Evolutionary conservation across 1,140 invertebrate genomes (phyloP).

Genomic region (Limonius californicus): DNA sequence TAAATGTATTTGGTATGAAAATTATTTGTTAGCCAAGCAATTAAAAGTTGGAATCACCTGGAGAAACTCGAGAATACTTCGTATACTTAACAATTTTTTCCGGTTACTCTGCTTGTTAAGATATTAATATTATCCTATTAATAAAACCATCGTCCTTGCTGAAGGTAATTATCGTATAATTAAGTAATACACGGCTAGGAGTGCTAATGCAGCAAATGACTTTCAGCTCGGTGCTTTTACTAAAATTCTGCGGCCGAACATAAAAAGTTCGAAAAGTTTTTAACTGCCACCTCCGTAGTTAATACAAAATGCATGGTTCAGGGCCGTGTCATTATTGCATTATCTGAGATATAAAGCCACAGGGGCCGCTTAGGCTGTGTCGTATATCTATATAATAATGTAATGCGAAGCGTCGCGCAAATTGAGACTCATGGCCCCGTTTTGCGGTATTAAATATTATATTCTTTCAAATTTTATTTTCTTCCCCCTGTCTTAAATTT

Average conservation of each 20-base stretch:
- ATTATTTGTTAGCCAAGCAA: no score
- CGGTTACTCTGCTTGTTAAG: no score
- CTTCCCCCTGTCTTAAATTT: background rate
- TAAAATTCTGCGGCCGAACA: background rate
- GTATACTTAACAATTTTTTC: no score
- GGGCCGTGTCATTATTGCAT: constrained; percentile 12
- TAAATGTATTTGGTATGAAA: no score
- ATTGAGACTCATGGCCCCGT: constrained; percentile 13
- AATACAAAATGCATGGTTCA: constrained; percentile 9
- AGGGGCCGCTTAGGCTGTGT: constrained; percentile 11
- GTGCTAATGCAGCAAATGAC: no score
- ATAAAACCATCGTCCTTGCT: no score
- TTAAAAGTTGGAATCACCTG: no score
- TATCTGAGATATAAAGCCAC: constrained; percentile 14
- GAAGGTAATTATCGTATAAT: no score
- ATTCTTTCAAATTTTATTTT: constrained; percentile 12
- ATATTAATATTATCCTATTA: no score
- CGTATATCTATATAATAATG: constrained; percentile 15
- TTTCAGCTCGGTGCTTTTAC: constrained; percentile 6
- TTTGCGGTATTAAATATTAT: constrained; percentile 4
- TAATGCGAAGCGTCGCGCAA: constrained; percentile 9
- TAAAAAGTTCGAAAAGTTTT: constrained; percentile 4
- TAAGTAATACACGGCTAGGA: no score
- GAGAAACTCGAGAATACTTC: no score
- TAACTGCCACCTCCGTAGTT: constrained; percentile 10